Evolutionary conservation across 2,797 vertebrate genomes (phyloP), one percentile per base, ranked within the genome.

Genomic region (Crenichthys baileyi): DNA sequence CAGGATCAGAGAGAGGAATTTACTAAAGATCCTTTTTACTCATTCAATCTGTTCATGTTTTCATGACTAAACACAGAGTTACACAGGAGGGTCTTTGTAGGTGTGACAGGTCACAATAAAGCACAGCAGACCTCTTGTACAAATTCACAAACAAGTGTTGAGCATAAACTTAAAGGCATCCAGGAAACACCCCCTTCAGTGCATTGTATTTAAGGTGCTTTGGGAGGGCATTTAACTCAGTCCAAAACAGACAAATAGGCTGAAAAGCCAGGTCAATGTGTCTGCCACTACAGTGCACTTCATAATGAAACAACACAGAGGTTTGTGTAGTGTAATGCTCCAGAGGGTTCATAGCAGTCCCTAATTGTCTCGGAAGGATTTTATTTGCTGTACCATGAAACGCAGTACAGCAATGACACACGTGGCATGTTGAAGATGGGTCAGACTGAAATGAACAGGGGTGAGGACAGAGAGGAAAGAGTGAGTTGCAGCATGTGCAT

Each of bases 281-380:
- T 86, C 71, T 75, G 36, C 24, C 22, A 76, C 87, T 82, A 78
- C 74, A 31, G 26, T 80, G 71, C 77, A 77, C 83, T 83, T 75
- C 73, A 83, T 89, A 83, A 90, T 51, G 79, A 89, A 87, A 87
- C 83, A 31, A 73, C 0, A 18, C 79, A 73, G 77, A 85, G 72
- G 82, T 77, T 60, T 31, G 77, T 75, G 79, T 65, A 83, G 87
- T 83, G 88, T 87, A 80, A 86, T 83, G 11, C 51, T 67, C 75
- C 41, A 68, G 75, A 80, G 71, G 4, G 85, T 79, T 80, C 75
- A 82, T 26, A 55, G 77, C 71, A 18, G 67, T 73, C 70, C 1
- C 80, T 80, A 89, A 90, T 83, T 75, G 83, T 80, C 73, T 80
- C 79, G 73, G 71, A 50, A 74, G 88, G 80, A 85, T 79, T 85